Evolutionary conservation across 2,888 invertebrate genomes (phyloP).

Genomic region (Timema podura): DNA sequence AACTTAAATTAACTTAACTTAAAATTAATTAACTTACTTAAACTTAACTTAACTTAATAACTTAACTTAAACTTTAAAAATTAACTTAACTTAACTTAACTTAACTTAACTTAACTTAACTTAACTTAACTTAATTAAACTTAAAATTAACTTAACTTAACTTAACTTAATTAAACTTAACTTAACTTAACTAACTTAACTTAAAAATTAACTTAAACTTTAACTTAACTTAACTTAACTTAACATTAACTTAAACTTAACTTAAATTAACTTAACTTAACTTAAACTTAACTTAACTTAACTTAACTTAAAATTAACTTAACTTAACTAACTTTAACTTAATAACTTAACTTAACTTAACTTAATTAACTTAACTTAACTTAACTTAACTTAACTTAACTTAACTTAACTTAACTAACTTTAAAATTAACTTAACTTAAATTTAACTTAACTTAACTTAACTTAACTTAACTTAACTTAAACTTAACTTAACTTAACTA

Average conservation of each 20-base stretch:
- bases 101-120: too few species aligned
- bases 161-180: too few species aligned
- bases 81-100: constrained; percentile 36
- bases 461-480: too few species aligned
- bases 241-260: constrained; percentile 2
- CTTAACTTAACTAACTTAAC: not conserved
- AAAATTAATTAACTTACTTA: constrained; percentile 33
- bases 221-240: not conserved
- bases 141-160: too few species aligned
- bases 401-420: constrained; percentile 5
- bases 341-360: too few species aligned
- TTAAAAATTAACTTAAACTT: too few species aligned
- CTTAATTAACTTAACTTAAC: too few species aligned
- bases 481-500: too few species aligned
- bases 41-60: constrained; percentile 34
- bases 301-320: not conserved
- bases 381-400: not conserved
- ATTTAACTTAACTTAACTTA: not conserved
- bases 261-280: too few species aligned
- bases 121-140: too few species aligned
- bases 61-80: constrained; percentile 34
- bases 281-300: not conserved
- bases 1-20: too few species aligned
- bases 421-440: not conserved
- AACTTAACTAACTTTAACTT: not conserved